Evolutionary conservation across 2,113 vertebrate genomes (phyloP), one percentile per base, ranked within the genome.

Genomic region (Lepus timidus): DNA sequence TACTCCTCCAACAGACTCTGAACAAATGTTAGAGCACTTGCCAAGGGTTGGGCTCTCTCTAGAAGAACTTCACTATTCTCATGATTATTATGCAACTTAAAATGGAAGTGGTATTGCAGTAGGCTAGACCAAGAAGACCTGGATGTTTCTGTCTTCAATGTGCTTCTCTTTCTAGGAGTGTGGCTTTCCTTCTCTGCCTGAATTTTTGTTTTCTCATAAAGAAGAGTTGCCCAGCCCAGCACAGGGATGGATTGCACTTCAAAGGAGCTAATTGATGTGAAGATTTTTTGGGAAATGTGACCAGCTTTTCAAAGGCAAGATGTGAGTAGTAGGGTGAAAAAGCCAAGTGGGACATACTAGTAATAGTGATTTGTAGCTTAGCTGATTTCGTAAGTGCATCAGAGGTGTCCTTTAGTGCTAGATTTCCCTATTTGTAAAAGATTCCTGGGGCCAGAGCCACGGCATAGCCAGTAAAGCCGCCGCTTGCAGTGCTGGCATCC

Each of bases 31-130:
- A 64, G 58, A 76, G 44, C 36, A 0, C 19, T 89, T 31, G 65
- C 85, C 58, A 44, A 74, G 4, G n/a, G 31, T 78, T 90, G 92
- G 85, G 20, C 58, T 83, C n/a, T 95, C 93, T 96, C 39, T 88
- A 49, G 4, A 61, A 82, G 23, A 95, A 49, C 0, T 14, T 10
- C 87, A 39, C n/a, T 29, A 9, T 70, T 33, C 19, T 76, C 22
- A 51, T 1, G 44, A 61, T 86, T 11, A 33, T 67, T 44, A 27
- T 8, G 51, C 16, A 67, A 13, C 75, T 91, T 83, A 71, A 91
- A 84, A 86, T 25, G 23, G 29, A 90, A 84, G 39, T 36, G 51
- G 64, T 44, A 78, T 6, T 23, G 29, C 12, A 16, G 65, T 33
- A 1, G 14, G 12, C 81, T 67, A 64, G 52, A 73, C n/a, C 44